Base-by-base conservation (phyloP, 2,797 vertebrate species). In the Numenius phaeopus region DNA sequence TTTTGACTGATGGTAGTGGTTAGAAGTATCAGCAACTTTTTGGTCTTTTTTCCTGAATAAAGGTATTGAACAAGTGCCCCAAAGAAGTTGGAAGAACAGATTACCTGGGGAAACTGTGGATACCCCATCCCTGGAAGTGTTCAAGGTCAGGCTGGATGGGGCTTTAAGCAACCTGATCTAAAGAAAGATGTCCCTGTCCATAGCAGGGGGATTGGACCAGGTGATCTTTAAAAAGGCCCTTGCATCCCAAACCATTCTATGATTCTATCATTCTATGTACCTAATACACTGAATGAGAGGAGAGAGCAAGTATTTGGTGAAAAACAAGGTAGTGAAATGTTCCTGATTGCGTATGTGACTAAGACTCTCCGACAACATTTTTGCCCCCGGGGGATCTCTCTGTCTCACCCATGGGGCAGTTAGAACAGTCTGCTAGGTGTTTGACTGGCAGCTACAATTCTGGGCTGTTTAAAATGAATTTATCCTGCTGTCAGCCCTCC, bases 351-450 rank as follows among this genome's bases (percentile, higher is more conserved):
- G 2, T 22, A 7, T 15, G 10, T 42, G 40, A 52, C 23, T 58
- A 50, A 39, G 32, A 50, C 21, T 16, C 15, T 78, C 44, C 55
- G 40, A 83, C 17, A 87, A 8, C 6, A 26, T 22, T 65, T 90
- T 57, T 78, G 17, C 6, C 29, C 10, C 34, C 21, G 16, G 46
- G 12, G 26, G 12, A 30, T 52, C 7, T 23, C 14, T 81, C 30
- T 61, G 0, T 80, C 12, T 72, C 46, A 72, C 11, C 10, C 10
- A 2, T 0, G 0, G 66, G 18, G 11, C 17, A 42, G 14, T 81
- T 55, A 42, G 39, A 75, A 46, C 34, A 55, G 44, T 54, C 39
- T 58, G 39, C 17, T 58, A 49, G 34, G 62, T 62, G 19, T 49
- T 27, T 64, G 88, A 34, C n/a, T 69, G 64, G n/a, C 27, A 86